Evolutionary conservation across 1,140 invertebrate genomes (phyloP).

Genomic region (Ylistrum balloti): DNA sequence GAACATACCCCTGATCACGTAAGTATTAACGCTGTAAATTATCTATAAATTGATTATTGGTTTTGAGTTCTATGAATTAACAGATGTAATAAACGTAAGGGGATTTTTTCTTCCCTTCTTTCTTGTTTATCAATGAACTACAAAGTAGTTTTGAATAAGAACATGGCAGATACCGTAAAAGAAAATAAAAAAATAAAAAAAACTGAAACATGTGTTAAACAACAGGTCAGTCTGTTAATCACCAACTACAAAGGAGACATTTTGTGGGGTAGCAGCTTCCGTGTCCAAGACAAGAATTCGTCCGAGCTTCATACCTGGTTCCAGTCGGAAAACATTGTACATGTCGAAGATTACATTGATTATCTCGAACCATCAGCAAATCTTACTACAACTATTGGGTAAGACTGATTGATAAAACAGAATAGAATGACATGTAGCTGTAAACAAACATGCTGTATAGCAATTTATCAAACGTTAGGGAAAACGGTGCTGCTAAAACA

Average conservation of each 20-base stretch:
- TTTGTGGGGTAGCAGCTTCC: not conserved
- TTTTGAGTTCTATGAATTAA: not conserved
- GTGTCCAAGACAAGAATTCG: not conserved
- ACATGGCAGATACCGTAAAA: no score
- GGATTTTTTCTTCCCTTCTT: not conserved
- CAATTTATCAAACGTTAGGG: no score
- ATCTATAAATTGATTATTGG: no score
- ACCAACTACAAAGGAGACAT: not conserved
- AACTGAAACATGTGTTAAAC: not conserved
- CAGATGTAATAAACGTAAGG: not conserved
- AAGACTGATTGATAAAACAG: not conserved
- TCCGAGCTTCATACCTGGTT: not conserved
- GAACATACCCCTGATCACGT: not conserved
- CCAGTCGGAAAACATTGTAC: not conserved
- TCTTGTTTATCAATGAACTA: no score
- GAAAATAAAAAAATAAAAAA: no score
- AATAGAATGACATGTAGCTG: not conserved
- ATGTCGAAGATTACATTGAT: not conserved
- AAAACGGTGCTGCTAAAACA: no score
- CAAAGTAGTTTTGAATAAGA: no score
- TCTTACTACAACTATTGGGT: not conserved
- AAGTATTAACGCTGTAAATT: not conserved
- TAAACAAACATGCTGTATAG: no score
- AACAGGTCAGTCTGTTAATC: not conserved
- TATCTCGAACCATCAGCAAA: not conserved